Conservation (phyloP, 2,888 invertebrate genomes). For the Pollenia amentaria region DNA sequence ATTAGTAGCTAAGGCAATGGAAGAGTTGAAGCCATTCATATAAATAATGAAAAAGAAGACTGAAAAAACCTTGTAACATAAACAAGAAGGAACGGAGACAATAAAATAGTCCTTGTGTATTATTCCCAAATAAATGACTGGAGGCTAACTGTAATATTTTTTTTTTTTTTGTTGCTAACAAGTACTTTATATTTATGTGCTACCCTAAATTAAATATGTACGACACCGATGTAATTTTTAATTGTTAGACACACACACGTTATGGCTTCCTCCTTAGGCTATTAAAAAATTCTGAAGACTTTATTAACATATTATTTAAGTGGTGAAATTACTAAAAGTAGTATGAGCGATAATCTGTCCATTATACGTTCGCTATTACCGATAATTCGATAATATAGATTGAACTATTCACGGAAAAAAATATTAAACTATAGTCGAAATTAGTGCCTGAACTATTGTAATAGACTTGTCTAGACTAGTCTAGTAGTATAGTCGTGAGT, state of each 20-base stretch:
- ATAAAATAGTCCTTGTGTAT: slow-evolving; percentile 57
- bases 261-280: background rate
- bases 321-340: background rate
- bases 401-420: too few species aligned
- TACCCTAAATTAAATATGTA: slow-evolving; percentile 5
- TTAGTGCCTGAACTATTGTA: too few species aligned
- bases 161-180: background rate
- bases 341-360: too few species aligned
- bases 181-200: background rate
- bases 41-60: slow-evolving; percentile 33
- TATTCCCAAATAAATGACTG: slow-evolving; percentile 62
- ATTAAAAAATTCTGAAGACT: slow-evolving; percentile 4
- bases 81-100: slow-evolving; percentile 48
- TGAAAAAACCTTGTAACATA: slow-evolving; percentile 30
- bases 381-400: too few species aligned
- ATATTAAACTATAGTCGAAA: too few species aligned
- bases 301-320: background rate
- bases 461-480: too few species aligned
- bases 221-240: slow-evolving; percentile 15
- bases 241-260: slow-evolving; percentile 3
- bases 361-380: too few species aligned
- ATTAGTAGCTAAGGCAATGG: slow-evolving; percentile 27
- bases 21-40: slow-evolving; percentile 28
- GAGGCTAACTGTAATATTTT: slow-evolving; percentile 19
- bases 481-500: too few species aligned